Percentiles rank a stretch among this genome's conserved stretches.
Conservation (phyloP, 2,797 vertebrate species). For the Falco cherrug region DNA sequence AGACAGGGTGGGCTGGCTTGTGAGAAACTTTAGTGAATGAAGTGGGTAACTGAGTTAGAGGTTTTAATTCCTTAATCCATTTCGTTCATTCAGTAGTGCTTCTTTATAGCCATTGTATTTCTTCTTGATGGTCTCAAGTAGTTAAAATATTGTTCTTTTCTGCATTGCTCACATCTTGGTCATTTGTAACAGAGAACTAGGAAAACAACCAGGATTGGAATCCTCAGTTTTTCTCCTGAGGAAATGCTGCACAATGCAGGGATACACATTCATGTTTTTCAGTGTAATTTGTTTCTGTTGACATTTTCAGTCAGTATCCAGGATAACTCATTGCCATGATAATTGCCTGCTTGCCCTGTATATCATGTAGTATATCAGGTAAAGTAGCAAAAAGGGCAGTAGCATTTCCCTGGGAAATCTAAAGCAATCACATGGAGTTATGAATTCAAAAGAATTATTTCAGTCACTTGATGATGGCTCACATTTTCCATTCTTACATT, state of each 20-base stretch:
- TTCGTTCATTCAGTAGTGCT: background rate
- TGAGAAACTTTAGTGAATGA: background rate
- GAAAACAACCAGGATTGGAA: background rate
- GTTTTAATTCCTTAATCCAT: background rate
- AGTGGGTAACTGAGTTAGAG: background rate
- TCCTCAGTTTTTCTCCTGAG: background rate
- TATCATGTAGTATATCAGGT: background rate
- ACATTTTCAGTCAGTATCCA: slow-evolving; percentile 22
- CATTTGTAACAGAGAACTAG: background rate
- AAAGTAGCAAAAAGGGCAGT: background rate
- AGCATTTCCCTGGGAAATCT: slow-evolving; percentile 17
- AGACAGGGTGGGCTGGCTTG: background rate
- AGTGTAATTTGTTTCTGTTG: slow-evolving; percentile 22
- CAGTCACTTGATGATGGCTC: slow-evolving; percentile 14
- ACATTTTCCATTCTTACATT: background rate
- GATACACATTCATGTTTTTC: background rate
- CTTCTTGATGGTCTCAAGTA: background rate
- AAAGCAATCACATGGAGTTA: slow-evolving; percentile 25
- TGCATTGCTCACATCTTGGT: background rate
- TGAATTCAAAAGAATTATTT: slow-evolving; percentile 10
- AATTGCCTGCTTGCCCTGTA: slow-evolving; percentile 3
- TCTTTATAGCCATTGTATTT: background rate
- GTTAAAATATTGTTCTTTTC: background rate
- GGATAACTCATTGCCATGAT: background rate
- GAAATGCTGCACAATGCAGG: background rate